Conservation (phyloP, 2,113 vertebrate genomes). For the Zosterops hypoxanthus region DNA sequence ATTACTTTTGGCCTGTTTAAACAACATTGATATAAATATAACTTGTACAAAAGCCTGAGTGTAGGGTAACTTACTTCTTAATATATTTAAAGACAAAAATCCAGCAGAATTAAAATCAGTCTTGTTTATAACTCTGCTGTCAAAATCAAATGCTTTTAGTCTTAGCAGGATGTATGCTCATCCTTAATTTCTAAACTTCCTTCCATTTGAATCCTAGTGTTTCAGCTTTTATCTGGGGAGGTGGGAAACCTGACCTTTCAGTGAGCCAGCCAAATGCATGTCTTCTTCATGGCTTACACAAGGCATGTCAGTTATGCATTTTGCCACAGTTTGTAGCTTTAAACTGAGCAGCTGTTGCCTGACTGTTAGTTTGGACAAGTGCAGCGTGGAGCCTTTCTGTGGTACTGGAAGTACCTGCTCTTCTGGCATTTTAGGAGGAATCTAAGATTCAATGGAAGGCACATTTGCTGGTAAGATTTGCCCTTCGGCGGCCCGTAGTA, state of each 20-base stretch:
- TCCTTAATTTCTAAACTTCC: slow-evolving; percentile 67
- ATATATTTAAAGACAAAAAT: slow-evolving; percentile 45
- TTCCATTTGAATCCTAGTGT: slow-evolving; percentile 35
- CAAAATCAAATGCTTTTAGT: slow-evolving; percentile 56
- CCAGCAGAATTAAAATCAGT: slow-evolving; percentile 13
- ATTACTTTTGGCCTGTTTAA: slow-evolving; percentile 61
- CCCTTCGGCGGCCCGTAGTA: not conserved
- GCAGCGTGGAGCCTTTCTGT: slow-evolving; percentile 53
- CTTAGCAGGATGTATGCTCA: slow-evolving; percentile 30
- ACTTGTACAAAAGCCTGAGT: slow-evolving; percentile 12
- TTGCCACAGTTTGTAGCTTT: slow-evolving; percentile 73
- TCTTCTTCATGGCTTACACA: slow-evolving; percentile 69
- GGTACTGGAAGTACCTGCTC: slow-evolving; percentile 65
- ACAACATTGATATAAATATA: slow-evolving; percentile 62
- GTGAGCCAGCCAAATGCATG: slow-evolving; percentile 60
- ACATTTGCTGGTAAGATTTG: slow-evolving; percentile 42
- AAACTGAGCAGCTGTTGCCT: slow-evolving; percentile 75
- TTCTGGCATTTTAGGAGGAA: slow-evolving; percentile 43
- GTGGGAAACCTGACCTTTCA: slow-evolving; percentile 74
- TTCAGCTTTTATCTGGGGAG: slow-evolving; percentile 65
- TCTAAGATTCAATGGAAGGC: slow-evolving; percentile 20
- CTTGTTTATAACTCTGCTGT: slow-evolving; percentile 56
- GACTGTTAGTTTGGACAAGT: slow-evolving; percentile 78
- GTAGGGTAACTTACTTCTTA: slow-evolving; percentile 35
- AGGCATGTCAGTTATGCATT: slow-evolving; percentile 73